Base-by-base conservation (phyloP, 2,888 invertebrate species). In the Eustalomyia histrio region DNA sequence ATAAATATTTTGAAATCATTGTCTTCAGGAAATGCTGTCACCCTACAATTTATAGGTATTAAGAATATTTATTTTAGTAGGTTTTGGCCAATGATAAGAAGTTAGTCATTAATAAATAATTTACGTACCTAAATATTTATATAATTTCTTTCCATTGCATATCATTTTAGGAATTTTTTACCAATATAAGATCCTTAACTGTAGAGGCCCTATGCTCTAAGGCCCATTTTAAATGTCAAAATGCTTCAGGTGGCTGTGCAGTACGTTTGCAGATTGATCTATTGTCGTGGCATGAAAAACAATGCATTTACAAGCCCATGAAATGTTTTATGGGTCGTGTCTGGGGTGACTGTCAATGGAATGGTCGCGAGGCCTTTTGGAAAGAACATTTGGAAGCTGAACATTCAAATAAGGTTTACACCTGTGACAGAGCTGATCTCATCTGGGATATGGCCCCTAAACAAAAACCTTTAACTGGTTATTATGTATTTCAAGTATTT, bases 301-400 rank as follows among this genome's bases (percentile, higher is more conserved):
- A 89, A 72, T 90, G 90, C 85, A 84, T 88, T 74, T 90, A 87
- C 81, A 89, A 90, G 82, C 87, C 88, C 24, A 89, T 90, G 88
- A 89, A 88, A 81, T 90, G 90, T 79, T 90, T 90, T 61, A 90
- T 90, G 90, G 90, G 90, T 0, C 90, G 89, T 53, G 89, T 90
- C 4, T 90, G 90, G 90, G 88, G 93, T 72, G 91, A 92, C 35
- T 93, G 93, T 85, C 87, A 88, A 57, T 93, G 93, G 93, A 91
- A 92, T 84, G 93, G 93, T 1, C 90, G 91, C 29, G 93, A 93
- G 80, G 92, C 92, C 2, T 92, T 93, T 69, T 93, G 93, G 93
- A 92, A 93, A 90, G 92, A 93, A 83, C 93, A 93, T 85, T 92
- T 93, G 85, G 92, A 93, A 84, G 76, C 85, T 33, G 89, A 91